A percentile compares a stretch with the other conserved stretches of the same genome.
These are phyloP conservation scores for Mus pahari DNA, from an alignment of 2,113 vertebrate species.

Conservation along the genomic window DNA sequence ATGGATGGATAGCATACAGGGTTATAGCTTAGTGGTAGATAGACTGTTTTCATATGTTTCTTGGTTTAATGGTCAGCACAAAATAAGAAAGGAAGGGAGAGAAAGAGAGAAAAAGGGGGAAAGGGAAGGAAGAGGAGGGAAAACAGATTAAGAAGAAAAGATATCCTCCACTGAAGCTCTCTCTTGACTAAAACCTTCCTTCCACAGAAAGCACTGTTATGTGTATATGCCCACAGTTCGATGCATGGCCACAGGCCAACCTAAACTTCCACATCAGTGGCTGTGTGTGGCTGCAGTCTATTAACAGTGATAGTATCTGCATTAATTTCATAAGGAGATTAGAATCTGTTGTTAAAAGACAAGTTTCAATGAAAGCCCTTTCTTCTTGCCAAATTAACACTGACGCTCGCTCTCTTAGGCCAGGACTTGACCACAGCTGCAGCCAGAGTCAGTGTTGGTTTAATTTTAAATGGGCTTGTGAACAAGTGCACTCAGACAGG, in stretches of 20 bases:
- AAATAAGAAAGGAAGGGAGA: neutral
- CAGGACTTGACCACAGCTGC: constrained; percentile 68
- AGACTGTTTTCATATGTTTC: neutral
- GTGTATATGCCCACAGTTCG: neutral
- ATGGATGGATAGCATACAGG: neutral
- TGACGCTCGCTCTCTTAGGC: constrained; percentile 74
- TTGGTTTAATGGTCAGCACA: neutral
- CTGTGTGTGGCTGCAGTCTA: constrained; percentile 38
- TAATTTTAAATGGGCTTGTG: constrained; percentile 77
- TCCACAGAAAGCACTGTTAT: neutral
- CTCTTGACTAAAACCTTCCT: neutral
- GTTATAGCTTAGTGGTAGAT: neutral
- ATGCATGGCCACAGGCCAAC: neutral
- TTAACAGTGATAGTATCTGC: constrained; percentile 46
- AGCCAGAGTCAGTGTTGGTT: constrained; percentile 80
- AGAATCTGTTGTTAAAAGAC: constrained; percentile 71
- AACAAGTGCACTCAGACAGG: constrained; percentile 17
- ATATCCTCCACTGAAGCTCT: neutral
- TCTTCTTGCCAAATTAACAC: constrained; percentile 78
- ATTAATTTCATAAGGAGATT: constrained; percentile 66
- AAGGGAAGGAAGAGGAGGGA: neutral
- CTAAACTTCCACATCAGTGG: neutral
- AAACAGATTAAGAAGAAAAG: neutral
- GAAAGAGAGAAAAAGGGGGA: neutral
- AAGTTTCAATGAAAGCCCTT: constrained; percentile 73